Evolutionary conservation across 1,140 invertebrate genomes (phyloP), one percentile per base, ranked within the genome.

Genomic region (Cyclina sinensis): DNA sequence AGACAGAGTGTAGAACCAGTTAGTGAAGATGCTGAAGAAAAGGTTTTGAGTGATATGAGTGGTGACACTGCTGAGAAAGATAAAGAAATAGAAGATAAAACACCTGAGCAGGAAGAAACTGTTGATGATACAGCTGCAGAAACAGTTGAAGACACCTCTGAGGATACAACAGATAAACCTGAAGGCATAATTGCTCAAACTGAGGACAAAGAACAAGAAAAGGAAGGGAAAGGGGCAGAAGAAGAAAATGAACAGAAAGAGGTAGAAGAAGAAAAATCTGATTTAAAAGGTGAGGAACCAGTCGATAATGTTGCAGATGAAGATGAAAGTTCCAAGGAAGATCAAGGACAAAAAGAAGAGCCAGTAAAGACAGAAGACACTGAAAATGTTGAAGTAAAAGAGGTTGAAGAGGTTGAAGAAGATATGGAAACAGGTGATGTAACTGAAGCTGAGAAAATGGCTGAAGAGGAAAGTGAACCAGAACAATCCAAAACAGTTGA

Each of bases 361-460:
- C n/a, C 14, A 32, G 18, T 35, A 30, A 73, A 86, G n/a, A 43
- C 21, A 27, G 35, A 70, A 39, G 21, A 73, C 24, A 1, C 30
- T 16, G 82, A 85, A 59, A 35, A n/a, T 48, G 48, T 2, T n/a
- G 32, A 37, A 35, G 37, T 1, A n/a, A 5, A 39, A 21, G 39
- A 74, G 43, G 37, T 16, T 27, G 18, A 30, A 27, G 80, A 68
- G 12, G 80, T 24, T 18, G 82, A 46, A 74, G 85, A 78, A 86
- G 57, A 54, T 14, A 43, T 32, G n/a, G 85, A 79, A 27, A 46
- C 37, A 32, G 54, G 51, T 39, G 54, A 57, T 35, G 3, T 32
- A 37, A 37, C n/a, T 11, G 74, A 88, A 32, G 16, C 62, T 24
- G 51, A 57, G 35, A 39, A 21, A 43, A 16, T 32, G 57, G 51